These are phyloP conservation scores for Neodiprion pinetum DNA, from an alignment of 1,140 invertebrate genomes.

Conservation along the genomic window DNA sequence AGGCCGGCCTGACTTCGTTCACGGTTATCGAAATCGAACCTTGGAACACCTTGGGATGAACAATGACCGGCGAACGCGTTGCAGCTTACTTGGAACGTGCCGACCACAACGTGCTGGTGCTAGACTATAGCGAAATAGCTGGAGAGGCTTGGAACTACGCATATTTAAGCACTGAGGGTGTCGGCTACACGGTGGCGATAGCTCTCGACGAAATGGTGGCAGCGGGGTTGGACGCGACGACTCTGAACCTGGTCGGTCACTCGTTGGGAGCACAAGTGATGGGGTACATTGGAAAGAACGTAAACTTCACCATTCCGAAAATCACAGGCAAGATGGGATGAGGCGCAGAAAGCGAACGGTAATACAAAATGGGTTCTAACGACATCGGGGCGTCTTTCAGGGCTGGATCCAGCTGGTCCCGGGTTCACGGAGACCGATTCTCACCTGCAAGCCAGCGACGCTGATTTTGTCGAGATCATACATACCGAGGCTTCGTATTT, in stretches of 20 bases:
- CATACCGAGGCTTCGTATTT: constrained; percentile 68
- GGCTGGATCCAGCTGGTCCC: constrained; percentile 48
- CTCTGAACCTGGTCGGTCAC: constrained; percentile 77
- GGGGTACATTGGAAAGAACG: constrained; percentile 67
- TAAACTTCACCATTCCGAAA: constrained; percentile 41
- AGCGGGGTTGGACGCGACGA: constrained; percentile 38
- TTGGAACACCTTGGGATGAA: no score
- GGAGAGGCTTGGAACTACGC: constrained; percentile 55
- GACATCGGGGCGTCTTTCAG: constrained; percentile 19
- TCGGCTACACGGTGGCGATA: constrained; percentile 35
- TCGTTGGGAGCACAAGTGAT: constrained; percentile 79
- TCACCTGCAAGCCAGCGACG: constrained; percentile 57
- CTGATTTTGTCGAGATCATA: constrained; percentile 66
- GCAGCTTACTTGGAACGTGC: constrained; percentile 50
- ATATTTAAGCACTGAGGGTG: constrained; percentile 58
- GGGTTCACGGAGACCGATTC: constrained; percentile 30
- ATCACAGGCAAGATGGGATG: constrained; percentile 47
- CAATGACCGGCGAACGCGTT: not conserved
- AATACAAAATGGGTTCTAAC: no score
- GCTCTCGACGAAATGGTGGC: constrained; percentile 31
- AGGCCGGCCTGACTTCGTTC: no score
- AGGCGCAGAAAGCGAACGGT: no score
- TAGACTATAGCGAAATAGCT: constrained; percentile 70
- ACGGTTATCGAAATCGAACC: no score
- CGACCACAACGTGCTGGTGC: constrained; percentile 54